Percentiles rank a stretch among this genome's conserved stretches.
Conservation (phyloP, 2,888 invertebrate species). For the Seira ritae region DNA sequence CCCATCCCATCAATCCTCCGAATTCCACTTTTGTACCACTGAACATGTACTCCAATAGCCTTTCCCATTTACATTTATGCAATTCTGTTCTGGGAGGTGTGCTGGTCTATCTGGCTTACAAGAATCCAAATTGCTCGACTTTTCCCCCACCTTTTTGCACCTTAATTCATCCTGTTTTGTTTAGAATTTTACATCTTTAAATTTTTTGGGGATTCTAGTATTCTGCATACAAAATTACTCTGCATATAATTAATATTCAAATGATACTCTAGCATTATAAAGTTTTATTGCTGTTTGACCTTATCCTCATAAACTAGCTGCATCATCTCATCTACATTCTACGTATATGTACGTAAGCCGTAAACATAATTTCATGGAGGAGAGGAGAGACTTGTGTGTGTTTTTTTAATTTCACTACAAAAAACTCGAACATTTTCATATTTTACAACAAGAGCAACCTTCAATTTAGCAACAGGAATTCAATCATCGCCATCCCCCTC, state of each 20-base stretch:
- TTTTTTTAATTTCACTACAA: background rate
- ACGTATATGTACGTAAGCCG: background rate
- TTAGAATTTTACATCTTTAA: too few species aligned
- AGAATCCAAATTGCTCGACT: too few species aligned
- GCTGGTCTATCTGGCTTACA: too few species aligned
- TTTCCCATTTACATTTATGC: too few species aligned
- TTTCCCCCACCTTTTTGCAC: constrained; percentile 4
- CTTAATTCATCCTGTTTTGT: background rate
- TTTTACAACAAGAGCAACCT: constrained; percentile 37
- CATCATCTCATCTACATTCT: too few species aligned
- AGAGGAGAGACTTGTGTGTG: too few species aligned
- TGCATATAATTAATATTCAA: constrained; percentile 41
- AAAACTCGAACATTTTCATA: background rate
- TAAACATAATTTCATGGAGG: too few species aligned
- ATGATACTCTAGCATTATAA: constrained; percentile 42
- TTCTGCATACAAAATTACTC: background rate
- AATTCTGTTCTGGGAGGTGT: too few species aligned
- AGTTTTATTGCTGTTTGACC: constrained; percentile 39
- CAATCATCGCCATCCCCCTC: constrained; percentile 38
- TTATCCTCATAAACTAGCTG: constrained; percentile 2
- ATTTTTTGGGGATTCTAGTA: background rate
- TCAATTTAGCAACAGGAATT: constrained; percentile 40
- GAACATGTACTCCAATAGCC: too few species aligned
- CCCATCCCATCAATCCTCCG: too few species aligned
- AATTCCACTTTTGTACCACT: too few species aligned